These are phyloP conservation scores for Chlorospingus semifuscus DNA, from an alignment of 2,797 vertebrate genomes.

Conservation along the genomic window DNA sequence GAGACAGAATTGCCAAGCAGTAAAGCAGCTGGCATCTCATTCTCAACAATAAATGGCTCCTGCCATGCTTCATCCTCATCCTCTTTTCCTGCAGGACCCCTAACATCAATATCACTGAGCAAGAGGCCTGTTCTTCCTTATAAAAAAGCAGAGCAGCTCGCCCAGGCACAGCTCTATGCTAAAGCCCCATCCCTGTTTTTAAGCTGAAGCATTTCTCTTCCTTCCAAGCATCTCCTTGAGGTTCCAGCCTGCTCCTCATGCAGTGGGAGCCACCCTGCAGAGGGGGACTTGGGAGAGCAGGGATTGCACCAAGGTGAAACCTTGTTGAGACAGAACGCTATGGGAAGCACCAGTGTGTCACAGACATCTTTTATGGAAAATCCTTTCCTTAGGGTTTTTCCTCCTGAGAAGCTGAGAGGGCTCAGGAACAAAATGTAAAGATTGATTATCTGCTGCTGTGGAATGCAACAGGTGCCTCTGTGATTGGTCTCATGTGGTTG, in stretches of 20 bases:
- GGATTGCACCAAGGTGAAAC: background rate
- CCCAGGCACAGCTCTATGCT: background rate
- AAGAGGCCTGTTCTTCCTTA: background rate
- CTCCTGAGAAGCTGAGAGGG: no score
- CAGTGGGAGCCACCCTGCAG: no score
- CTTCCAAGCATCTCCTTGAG: background rate
- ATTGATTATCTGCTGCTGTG: no score
- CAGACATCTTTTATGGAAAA: no score
- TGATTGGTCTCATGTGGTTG: no score
- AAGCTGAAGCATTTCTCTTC: background rate
- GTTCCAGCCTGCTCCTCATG: background rate
- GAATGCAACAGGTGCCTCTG: no score
- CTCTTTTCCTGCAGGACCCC: background rate
- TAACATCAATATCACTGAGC: background rate
- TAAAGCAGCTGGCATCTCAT: background rate
- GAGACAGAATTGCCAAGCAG: background rate
- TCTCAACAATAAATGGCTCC: background rate
- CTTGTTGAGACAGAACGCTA: fast-evolving
- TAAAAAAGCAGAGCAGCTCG: background rate
- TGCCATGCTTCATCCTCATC: background rate
- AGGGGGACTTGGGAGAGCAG: background rate
- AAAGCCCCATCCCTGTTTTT: background rate
- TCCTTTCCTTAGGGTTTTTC: no score
- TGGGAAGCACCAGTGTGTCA: fast-evolving
- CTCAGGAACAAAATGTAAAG: no score